Conservation (phyloP, 2,888 invertebrate species). For the Torymus texanus region DNA sequence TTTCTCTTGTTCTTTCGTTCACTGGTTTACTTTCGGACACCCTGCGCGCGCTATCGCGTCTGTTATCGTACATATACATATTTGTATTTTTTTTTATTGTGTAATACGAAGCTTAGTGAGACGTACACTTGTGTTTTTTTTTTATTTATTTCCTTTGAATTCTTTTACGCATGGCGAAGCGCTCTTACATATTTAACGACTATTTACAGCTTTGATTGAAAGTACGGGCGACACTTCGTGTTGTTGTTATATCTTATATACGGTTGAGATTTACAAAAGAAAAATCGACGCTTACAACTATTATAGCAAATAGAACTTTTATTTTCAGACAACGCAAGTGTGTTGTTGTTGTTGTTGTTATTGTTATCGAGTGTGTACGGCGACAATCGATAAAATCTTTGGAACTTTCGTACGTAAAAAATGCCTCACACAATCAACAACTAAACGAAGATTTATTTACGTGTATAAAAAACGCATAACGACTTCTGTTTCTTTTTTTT, state of each 20-base stretch:
- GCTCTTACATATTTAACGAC: conserved; percentile 56
- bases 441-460: neutral
- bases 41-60: conserved; percentile 38
- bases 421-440: neutral
- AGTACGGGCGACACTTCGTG: conserved; percentile 52
- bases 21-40: conserved; percentile 41
- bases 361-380: no score
- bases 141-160: neutral
- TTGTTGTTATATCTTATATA: conserved; percentile 45
- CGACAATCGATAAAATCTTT: neutral
- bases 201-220: conserved; percentile 64
- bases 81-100: conserved; percentile 20
- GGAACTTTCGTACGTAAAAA: neutral
- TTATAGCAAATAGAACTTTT: conserved; percentile 10
- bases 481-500: no score
- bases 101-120: conserved; percentile 47
- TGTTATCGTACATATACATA: conserved; percentile 48
- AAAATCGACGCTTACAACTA: conserved; percentile 26
- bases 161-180: conserved; percentile 57
- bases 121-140: conserved; percentile 27
- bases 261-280: conserved; percentile 18
- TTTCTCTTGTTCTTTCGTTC: neutral
- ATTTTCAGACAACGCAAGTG: no score
- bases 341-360: no score
- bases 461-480: neutral